A percentile compares a stretch with the other conserved stretches of the same genome.
These are phyloP conservation scores for Phalera bucephala DNA, from an alignment of 2,888 invertebrate genomes.

Conservation along the genomic window DNA sequence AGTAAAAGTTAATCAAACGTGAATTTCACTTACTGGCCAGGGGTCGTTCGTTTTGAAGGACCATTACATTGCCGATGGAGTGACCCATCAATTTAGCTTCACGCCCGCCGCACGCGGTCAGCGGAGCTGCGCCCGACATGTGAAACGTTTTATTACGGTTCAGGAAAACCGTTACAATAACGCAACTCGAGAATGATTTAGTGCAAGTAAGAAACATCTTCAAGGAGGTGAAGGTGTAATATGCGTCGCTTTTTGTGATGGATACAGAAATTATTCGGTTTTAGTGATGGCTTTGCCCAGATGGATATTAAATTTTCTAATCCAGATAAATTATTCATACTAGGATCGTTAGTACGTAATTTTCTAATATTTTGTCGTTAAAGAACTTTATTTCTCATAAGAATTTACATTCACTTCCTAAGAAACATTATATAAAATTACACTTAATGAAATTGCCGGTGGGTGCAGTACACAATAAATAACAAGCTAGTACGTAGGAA, in stretches of 20 bases:
- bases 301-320: conserved; percentile 29
- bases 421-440: no score
- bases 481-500: no score
- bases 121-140: no score
- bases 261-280: conserved; percentile 38
- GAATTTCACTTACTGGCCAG: conserved; percentile 75
- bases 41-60: no score
- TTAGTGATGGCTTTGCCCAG: conserved; percentile 19
- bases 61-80: no score
- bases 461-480: no score
- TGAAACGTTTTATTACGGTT: no score
- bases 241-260: conserved; percentile 33
- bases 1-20: conserved; percentile 78
- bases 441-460: no score
- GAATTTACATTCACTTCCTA: no score
- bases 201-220: conserved; percentile 37
- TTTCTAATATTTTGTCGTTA: no score
- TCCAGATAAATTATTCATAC: conserved; percentile 5
- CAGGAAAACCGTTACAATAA: conserved; percentile 38
- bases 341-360: neutral
- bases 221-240: conserved; percentile 32
- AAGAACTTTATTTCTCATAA: no score
- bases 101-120: no score
- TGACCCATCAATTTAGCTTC: conserved; percentile 81
- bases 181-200: conserved; percentile 48